Evolutionary conservation across 2,113 vertebrate genomes (phyloP), one percentile per base, ranked within the genome.

Genomic region (Callipepla squamata): DNA sequence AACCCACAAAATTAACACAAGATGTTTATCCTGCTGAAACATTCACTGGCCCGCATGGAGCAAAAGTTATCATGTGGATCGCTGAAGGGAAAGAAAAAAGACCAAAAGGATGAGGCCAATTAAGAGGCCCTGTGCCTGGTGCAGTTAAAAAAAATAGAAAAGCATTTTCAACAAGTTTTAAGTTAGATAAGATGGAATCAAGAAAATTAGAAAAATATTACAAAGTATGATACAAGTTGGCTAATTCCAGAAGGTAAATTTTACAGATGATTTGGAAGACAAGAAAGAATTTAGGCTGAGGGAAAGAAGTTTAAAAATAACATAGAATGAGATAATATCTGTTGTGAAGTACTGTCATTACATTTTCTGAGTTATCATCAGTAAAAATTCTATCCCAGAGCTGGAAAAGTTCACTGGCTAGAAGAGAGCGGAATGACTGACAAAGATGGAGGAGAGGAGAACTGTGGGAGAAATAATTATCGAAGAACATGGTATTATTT

Each of bases 41-140:
- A 0, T 21, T 51, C 32, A 0, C 13, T 50, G 59, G 13, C 36
- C 23, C 11, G 20, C 0, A 0, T 68, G 9, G 11, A 66, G 42
- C 12, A 67, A 48, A 84, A 61, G n/a, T 9, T n/a, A 61, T 45
- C 30, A 3, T 20, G 23, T 51, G 26, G 30, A 32, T 5, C 51
- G 21, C 26, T 48, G 50, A 61, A 34, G 28, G 51, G n/a, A 26
- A 53, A 66, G 26, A 90, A 77, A 72, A 2, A 26, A 61, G 11
- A 70, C 10, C 38, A 81, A 69, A 89, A 93, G 14, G 28, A 50
- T 26, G 7, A 70, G 21, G 21, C 16, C 8, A 80, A 36, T 70
- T 88, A 62, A 45, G n/a, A 69, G n/a, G 53, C 25, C 3, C 4
- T n/a, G 12, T n/a, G 25, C 16, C 11, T 86, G 18, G 23, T 16